phyloP scores from a whole-genome alignment of 2,888 invertebrate genomes.

The Clitarchus hookeri region DNA sequence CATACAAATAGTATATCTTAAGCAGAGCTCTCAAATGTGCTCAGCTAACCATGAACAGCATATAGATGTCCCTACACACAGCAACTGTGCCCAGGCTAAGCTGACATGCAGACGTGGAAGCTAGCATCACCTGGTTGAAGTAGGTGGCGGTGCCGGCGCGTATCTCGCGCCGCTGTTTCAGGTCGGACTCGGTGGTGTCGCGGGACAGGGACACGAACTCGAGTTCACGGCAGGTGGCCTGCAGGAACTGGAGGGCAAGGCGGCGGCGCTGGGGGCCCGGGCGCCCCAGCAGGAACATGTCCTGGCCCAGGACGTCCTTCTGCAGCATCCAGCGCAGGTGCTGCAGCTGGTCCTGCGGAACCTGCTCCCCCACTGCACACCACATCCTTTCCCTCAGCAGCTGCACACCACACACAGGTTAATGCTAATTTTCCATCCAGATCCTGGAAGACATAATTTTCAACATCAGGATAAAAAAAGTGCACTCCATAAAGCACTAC shows the following conservation, averaged over 20 bases:
- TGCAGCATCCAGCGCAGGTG: conserved; percentile 96
- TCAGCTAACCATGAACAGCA: no score
- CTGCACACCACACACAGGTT: no score
- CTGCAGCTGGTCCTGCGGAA: conserved; percentile 73
- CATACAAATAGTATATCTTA: no score
- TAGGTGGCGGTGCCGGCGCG: conserved; percentile 84
- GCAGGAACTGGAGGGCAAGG: conserved; percentile 85
- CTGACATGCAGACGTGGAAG: not conserved
- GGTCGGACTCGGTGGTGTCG: conserved; percentile 95
- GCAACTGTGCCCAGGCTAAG: no score
- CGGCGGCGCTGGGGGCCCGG: conserved; percentile 84
- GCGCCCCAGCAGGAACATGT: conserved; percentile 91
- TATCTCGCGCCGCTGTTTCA: conserved; percentile 95
- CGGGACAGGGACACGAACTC: conserved; percentile 93
- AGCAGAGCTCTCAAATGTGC: no score
- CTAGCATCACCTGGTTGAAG: conserved; percentile 77
- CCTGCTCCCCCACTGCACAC: conserved; percentile 59
- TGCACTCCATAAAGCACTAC: no score
- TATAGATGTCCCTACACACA: no score
- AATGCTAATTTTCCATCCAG: no score
- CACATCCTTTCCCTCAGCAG: no score
- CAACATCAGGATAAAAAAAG: no score
- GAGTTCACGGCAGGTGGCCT: conserved; percentile 85
- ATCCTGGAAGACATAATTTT: no score
- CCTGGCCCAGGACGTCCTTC: conserved; percentile 90